Conservation (phyloP, 2,888 invertebrate genomes). For the Nephrotoma appendiculata region DNA sequence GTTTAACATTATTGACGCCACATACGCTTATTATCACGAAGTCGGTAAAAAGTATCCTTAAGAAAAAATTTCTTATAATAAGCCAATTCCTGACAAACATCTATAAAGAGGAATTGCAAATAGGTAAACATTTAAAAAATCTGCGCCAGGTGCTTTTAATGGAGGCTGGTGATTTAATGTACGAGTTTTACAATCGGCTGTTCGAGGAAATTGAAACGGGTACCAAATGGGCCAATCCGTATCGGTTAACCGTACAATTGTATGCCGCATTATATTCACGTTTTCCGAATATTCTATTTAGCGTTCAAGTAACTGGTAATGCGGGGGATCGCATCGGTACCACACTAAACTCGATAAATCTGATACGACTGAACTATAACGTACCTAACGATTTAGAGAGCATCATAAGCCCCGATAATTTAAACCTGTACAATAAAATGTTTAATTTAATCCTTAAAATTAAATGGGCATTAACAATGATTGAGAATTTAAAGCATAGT, state of each 20-base stretch:
- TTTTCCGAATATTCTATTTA: constrained; percentile 26
- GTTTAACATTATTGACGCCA: neutral
- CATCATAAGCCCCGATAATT: constrained; percentile 21
- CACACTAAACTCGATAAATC: constrained; percentile 23
- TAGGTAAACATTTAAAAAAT: constrained; percentile 33
- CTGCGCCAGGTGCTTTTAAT: constrained; percentile 37
- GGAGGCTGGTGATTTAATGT: constrained; percentile 37
- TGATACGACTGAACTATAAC: constrained; percentile 21
- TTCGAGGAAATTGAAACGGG: constrained; percentile 36
- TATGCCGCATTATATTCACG: constrained; percentile 32
- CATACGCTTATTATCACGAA: neutral
- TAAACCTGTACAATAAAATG: constrained; percentile 27
- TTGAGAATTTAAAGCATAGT: constrained; percentile 34
- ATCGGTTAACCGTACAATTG: constrained; percentile 32
- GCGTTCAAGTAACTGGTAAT: constrained; percentile 20
- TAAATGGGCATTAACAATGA: constrained; percentile 38
- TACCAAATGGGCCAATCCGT: constrained; percentile 32
- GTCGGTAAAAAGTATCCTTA: neutral
- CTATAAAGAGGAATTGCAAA: constrained; percentile 32
- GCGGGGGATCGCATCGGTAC: constrained; percentile 19
- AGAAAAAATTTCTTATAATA: constrained; percentile 24
- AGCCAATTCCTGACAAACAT: constrained; percentile 36
- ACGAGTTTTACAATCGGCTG: constrained; percentile 34
- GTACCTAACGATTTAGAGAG: constrained; percentile 20
- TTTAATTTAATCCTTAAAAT: constrained; percentile 38